Evolutionary conservation across 2,113 vertebrate genomes (phyloP).

Genomic region (Guaruba guarouba): DNA sequence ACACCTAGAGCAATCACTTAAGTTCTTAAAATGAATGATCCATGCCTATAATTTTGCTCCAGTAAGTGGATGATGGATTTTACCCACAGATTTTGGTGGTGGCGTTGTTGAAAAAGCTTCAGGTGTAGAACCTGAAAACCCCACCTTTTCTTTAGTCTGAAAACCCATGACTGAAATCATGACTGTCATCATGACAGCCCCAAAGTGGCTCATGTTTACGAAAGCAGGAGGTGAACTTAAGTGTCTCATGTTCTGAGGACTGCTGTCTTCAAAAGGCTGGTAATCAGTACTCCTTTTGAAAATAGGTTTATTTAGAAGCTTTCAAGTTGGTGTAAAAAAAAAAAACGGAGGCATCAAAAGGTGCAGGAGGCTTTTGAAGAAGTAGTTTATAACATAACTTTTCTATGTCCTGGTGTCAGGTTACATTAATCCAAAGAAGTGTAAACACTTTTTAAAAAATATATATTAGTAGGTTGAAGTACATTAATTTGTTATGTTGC

Average conservation of each 20-base stretch:
- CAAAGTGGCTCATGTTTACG: neutral
- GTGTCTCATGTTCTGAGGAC: neutral
- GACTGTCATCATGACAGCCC: neutral
- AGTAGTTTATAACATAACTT: neutral
- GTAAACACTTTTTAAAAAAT: neutral
- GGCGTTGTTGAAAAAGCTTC: neutral
- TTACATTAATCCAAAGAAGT: neutral
- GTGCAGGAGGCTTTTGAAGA: neutral
- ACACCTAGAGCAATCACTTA: neutral
- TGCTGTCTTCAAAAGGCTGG: neutral
- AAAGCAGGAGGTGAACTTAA: neutral
- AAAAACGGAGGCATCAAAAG: neutral
- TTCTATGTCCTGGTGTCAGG: neutral
- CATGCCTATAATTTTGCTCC: neutral
- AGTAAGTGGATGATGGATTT: neutral
- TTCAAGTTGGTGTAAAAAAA: neutral
- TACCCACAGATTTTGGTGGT: neutral
- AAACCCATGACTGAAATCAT: neutral
- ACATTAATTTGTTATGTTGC: neutral
- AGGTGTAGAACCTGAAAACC: neutral
- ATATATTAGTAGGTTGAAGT: neutral
- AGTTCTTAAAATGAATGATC: neutral
- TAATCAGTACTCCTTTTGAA: neutral
- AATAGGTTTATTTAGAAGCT: neutral
- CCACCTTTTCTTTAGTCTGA: neutral